phyloP scores from a whole-genome alignment of 2,113 vertebrate species.

The Aphyosemion australe region DNA sequence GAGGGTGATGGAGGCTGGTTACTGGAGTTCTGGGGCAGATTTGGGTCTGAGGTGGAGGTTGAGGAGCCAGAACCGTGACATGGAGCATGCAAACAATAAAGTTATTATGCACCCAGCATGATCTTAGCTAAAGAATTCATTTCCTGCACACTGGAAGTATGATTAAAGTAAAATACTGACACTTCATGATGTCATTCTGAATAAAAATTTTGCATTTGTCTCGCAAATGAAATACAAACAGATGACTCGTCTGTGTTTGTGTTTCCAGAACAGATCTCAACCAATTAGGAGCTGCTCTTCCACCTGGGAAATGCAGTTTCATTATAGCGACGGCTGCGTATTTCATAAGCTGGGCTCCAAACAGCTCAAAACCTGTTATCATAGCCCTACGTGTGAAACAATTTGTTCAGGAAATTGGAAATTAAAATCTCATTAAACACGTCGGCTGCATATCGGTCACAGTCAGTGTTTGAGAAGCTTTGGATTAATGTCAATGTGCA shows the following conservation, averaged over 20 bases:
- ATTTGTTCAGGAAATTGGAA: neutral
- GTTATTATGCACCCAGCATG: neutral
- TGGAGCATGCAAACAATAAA: neutral
- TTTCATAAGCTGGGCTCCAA: neutral
- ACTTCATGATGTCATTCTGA: neutral
- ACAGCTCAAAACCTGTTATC: neutral
- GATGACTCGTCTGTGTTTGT: neutral
- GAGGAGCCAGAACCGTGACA: no score
- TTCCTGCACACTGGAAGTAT: neutral
- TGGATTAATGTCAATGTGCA: slow-evolving; percentile 51
- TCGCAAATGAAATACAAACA: neutral
- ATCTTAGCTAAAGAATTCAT: neutral
- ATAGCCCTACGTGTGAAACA: neutral
- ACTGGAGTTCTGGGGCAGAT: no score
- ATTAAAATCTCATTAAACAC: slow-evolving; percentile 35
- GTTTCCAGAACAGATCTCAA: neutral
- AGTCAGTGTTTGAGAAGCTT: slow-evolving; percentile 19
- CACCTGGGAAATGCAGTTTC: slow-evolving; percentile 1
- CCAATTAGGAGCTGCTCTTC: neutral
- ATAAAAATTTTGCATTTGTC: neutral
- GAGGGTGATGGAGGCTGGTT: no score
- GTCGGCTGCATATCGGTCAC: neutral
- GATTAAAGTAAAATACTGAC: neutral
- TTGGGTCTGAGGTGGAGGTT: no score
- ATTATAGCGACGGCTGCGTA: slow-evolving; percentile 1